Evolutionary conservation across 2,113 vertebrate genomes (phyloP).

Genomic region (Hemiscyllium ocellatum): DNA sequence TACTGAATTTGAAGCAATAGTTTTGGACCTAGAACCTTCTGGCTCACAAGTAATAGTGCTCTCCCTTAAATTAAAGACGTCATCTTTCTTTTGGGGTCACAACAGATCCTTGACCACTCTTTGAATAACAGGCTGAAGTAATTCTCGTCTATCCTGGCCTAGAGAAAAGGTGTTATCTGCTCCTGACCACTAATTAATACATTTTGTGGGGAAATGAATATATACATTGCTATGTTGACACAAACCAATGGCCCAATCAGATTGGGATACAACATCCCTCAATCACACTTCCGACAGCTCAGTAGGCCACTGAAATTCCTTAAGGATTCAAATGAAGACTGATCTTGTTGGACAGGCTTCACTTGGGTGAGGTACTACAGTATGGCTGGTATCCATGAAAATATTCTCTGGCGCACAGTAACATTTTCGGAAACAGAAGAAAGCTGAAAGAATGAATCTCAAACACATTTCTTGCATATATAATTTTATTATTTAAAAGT

Average conservation of each 20-base stretch:
- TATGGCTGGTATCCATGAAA: neutral
- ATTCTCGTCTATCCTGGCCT: neutral
- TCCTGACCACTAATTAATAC: neutral
- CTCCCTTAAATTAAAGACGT: neutral
- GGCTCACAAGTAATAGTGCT: neutral
- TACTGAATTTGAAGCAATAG: neutral
- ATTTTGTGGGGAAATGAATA: neutral
- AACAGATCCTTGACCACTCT: neutral
- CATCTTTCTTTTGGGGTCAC: neutral
- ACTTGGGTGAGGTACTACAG: neutral
- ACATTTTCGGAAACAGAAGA: neutral
- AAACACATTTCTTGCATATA: neutral
- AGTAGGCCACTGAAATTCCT: neutral
- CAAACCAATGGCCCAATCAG: neutral
- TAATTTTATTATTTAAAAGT: conserved; percentile 67
- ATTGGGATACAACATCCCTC: neutral
- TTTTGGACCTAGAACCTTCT: neutral
- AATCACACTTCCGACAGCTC: neutral
- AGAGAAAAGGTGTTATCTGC: neutral
- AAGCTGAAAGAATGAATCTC: neutral
- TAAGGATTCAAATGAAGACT: neutral
- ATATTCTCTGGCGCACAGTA: neutral
- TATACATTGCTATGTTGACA: neutral
- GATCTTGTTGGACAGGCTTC: neutral
- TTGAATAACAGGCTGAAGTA: neutral